These are phyloP conservation scores for Apocrypta bakeri DNA, from an alignment of 1,140 invertebrate genomes.

Conservation along the genomic window DNA sequence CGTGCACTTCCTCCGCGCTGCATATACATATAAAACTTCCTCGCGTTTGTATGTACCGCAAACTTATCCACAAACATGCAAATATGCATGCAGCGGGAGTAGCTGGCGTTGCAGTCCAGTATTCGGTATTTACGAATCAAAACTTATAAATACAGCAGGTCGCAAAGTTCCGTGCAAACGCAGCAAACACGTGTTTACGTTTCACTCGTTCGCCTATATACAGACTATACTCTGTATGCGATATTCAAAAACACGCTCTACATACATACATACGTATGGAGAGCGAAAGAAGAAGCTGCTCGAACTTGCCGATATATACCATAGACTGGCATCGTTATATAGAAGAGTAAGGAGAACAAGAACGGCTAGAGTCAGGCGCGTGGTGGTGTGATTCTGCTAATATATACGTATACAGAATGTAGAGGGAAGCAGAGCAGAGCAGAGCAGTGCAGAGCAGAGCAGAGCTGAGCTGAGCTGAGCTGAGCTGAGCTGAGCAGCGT, in stretches of 20 bases:
- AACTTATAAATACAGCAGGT: conserved; percentile 45
- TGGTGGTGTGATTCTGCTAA: conserved; percentile 2
- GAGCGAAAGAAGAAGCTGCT: conserved; percentile 13
- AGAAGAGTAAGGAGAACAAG: conserved; percentile 38
- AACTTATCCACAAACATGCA: conserved; percentile 25
- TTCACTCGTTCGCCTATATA: neutral
- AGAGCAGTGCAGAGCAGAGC: too few relatives aligned
- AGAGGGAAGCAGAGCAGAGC: conserved; percentile 6
- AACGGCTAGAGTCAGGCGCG: conserved; percentile 21
- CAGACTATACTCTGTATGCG: neutral
- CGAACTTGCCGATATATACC: neutral
- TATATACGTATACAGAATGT: too few relatives aligned
- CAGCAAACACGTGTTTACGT: neutral
- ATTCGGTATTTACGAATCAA: conserved; percentile 39
- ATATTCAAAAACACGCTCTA: neutral
- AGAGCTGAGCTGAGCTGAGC: too few relatives aligned
- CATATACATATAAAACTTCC: neutral
- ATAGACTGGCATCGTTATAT: neutral
- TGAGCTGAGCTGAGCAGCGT: too few relatives aligned
- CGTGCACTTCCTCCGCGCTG: neutral
- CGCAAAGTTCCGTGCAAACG: conserved; percentile 43
- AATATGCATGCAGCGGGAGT: neutral
- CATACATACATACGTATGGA: neutral
- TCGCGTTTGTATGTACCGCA: neutral
- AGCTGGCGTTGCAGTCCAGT: neutral